Evolutionary conservation across 2,113 vertebrate species (phyloP), one percentile per base, ranked within the genome.

Genomic region (Alexandromys fortis): DNA sequence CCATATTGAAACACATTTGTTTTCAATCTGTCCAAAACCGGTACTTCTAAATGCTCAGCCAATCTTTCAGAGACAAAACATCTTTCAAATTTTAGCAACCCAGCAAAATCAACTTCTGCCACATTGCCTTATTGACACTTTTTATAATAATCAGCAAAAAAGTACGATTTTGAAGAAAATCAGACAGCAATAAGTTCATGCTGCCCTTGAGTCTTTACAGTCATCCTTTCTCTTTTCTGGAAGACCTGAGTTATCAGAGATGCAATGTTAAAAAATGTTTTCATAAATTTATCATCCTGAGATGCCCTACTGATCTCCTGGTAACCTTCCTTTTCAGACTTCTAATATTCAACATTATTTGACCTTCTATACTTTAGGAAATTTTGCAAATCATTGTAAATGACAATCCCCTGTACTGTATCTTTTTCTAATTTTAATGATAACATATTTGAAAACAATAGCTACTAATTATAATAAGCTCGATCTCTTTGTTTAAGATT

Each of bases 111-210:
- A 94, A 95, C 94, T 95, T 96, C 86, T 98, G 72, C 95, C 96
- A 91, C 88, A n/a, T 73, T 63, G 90, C 97, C 97, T 97, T 91
- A 97, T 95, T 98, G 98, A 97, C 96, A 96, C 94, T 97, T 97
- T 97, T 87, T 91, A 65, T n/a, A 95, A 93, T 75, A 9, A 96
- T 98, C 98, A 97, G 95, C 96, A 98, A 98, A 97, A 98, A 97
- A 78, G 83, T 75, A 42, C 94, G 93, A 63, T 95, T 96, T 96
- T 97, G 96, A 94, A 87, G 67, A 88, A 97, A 98, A 98, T 95
- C 97, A 96, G 95, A 28, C 98, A 83, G 92, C 96, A 97, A 61
- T 94, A 14, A 38, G 26, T 92, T 95, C 96, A 91, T 92, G 78
- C 94, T 68, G 58, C 63, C 97, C 97, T 97, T 97, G 92, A 98